Percentiles rank a stretch among this genome's conserved stretches.
These are phyloP conservation scores for Chloropsis cyanopogon DNA, from an alignment of 2,113 vertebrate genomes.

Conservation along the genomic window DNA sequence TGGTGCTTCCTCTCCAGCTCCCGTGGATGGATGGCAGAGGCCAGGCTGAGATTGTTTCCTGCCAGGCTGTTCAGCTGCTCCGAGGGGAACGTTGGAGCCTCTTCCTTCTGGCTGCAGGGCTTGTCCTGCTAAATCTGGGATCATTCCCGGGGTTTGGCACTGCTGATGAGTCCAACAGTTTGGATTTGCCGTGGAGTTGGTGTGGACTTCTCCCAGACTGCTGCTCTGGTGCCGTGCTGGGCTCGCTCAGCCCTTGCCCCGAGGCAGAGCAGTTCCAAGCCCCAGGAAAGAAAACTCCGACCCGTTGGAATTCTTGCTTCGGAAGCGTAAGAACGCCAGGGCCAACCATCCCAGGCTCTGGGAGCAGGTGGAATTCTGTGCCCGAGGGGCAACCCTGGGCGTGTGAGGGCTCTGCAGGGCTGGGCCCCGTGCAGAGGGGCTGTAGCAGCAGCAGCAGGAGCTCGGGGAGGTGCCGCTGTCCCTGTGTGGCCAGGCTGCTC, in stretches of 20 bases:
- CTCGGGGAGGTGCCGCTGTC: not conserved
- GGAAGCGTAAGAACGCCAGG: slow-evolving; percentile 60
- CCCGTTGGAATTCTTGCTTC: slow-evolving; percentile 47
- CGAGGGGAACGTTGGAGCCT: slow-evolving; percentile 61
- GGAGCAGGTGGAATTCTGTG: slow-evolving; percentile 49
- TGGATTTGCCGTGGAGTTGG: slow-evolving; percentile 44
- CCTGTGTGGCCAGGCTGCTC: slow-evolving; percentile 55
- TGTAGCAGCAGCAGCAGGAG: not conserved
- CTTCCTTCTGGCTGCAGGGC: slow-evolving; percentile 67
- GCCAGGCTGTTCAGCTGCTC: slow-evolving; percentile 69
- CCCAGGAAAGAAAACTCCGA: slow-evolving; percentile 50
- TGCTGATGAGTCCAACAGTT: slow-evolving; percentile 26
- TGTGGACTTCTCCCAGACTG: slow-evolving; percentile 39
- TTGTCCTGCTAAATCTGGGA: slow-evolving; percentile 51
- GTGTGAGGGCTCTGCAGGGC: slow-evolving; percentile 48
- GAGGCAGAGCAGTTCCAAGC: slow-evolving; percentile 71
- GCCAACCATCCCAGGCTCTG: slow-evolving; percentile 47
- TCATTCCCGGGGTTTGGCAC: slow-evolving; percentile 70
- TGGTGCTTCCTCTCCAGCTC: slow-evolving; percentile 69
- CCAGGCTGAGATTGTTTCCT: slow-evolving; percentile 65
- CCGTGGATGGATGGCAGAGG: slow-evolving; percentile 59
- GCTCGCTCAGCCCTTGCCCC: slow-evolving; percentile 28
- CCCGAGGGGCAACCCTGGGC: not conserved
- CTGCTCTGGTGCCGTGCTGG: slow-evolving; percentile 63
- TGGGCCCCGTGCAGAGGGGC: not conserved